Conservation (phyloP, 2,888 invertebrate species). For the Drosophila parthenogenetica region DNA sequence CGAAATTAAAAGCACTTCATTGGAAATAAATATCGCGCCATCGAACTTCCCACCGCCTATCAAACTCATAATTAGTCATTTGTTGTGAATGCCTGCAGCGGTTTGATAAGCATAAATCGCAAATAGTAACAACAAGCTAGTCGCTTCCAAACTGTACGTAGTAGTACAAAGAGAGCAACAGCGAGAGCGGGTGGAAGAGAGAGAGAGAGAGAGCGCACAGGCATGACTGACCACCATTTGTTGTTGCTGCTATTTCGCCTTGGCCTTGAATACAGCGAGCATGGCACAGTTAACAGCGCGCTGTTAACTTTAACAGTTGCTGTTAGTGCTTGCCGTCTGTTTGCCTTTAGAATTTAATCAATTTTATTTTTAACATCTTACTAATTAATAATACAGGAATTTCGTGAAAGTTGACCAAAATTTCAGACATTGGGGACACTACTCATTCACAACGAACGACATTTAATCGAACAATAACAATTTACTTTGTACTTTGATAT, state of each 20-base stretch:
- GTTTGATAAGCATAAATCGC: constrained; percentile 16
- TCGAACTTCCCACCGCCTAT: constrained; percentile 24
- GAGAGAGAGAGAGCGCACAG: neutral
- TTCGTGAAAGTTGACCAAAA: constrained; percentile 43
- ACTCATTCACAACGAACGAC: constrained; percentile 4
- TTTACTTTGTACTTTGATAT: constrained; percentile 51
- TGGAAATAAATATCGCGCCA: constrained; percentile 59
- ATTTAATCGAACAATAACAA: constrained; percentile 1
- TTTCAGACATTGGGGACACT: constrained; percentile 46
- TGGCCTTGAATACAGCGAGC: constrained; percentile 36
- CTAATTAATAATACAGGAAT: constrained; percentile 61
- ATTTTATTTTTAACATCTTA: constrained; percentile 63
- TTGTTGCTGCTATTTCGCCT: constrained; percentile 8
- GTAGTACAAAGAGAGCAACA: neutral
- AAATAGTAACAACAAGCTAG: constrained; percentile 8
- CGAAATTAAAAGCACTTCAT: constrained; percentile 25
- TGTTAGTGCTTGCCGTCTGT: neutral
- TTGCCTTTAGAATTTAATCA: neutral
- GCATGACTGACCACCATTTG: neutral
- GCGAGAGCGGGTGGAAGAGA: neutral
- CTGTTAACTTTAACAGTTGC: constrained; percentile 27
- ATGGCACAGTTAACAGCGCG: constrained; percentile 18
- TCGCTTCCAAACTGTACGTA: constrained; percentile 18
- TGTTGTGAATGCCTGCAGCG: constrained; percentile 19
- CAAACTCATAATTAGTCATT: constrained; percentile 54